phyloP scores from a whole-genome alignment of 2,888 invertebrate genomes.

The Erpobdella octoculata region DNA sequence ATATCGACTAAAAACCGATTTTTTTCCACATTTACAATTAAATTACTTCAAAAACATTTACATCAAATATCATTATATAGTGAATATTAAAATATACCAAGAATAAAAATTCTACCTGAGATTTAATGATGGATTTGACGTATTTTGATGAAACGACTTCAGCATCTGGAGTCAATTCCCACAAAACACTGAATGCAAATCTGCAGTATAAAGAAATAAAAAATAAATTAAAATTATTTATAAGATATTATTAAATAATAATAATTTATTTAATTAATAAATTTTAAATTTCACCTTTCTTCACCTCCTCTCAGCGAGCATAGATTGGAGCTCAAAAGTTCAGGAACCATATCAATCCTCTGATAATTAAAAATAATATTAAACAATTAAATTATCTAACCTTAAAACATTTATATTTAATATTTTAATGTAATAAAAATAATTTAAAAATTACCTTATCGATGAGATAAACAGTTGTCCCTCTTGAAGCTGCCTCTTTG shows the following conservation, averaged over 20 bases:
- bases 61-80: too few species aligned
- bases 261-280: not conserved
- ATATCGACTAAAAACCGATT: too few species aligned
- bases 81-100: not conserved
- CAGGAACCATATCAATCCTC: constrained; percentile 60
- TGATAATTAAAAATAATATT: constrained; percentile 34
- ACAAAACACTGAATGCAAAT: constrained; percentile 89
- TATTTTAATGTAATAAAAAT: not conserved
- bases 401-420: not conserved
- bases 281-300: constrained; percentile 40
- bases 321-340: constrained; percentile 83
- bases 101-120: constrained; percentile 45
- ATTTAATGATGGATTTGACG: constrained; percentile 82
- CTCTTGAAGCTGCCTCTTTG: constrained; percentile 80
- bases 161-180: constrained; percentile 78
- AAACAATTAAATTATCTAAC: not conserved
- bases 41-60: too few species aligned
- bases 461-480: constrained; percentile 91
- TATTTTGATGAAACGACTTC: constrained; percentile 71
- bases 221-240: not conserved
- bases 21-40: too few species aligned
- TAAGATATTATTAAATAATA: not conserved
- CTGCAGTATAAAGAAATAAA: constrained; percentile 43
- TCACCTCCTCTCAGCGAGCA: constrained; percentile 82
- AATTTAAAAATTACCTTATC: constrained; percentile 59